Evolutionary conservation across 2,113 vertebrate genomes (phyloP), one percentile per base, ranked within the genome.

Genomic region (Antigone vipio): DNA sequence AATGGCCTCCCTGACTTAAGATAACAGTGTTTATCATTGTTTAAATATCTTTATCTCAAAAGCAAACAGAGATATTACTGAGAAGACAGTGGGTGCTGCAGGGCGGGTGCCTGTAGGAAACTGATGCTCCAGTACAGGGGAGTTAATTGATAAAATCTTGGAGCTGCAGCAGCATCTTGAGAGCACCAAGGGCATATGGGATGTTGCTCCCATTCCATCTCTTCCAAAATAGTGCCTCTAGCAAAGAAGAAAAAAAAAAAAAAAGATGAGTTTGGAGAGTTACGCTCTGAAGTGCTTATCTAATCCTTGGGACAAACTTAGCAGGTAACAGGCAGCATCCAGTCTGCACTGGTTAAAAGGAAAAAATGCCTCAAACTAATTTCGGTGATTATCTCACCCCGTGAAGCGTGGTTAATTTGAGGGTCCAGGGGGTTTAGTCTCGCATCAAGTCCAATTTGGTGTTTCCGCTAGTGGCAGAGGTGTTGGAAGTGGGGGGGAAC

Each of bases 401-500:
- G 11, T 93, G 88, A 90, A 85, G 85, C 2, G 0, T 76, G 78
- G 79, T 66, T 93, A 85, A 95, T 68, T 29, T 56, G 44, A 88
- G 35, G 68, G 42, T 90, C 56, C 35, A n/a, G 49, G 44, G 62
- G 42, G 26, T 50, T 88, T 72, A 30, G 58, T 53, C 62, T 82
- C 4, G 0, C 42, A 81, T 74, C 64, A n/a, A 44, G 44, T 89
- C 42, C 60, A 47, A n/a, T 81, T 50, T 67, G 69, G 50, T 10
- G 4, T 32, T 85, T 92, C 79, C 0, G 0, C 38, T 21, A 32
- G 15, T 0, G 0, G 50, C 47, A 53, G 74, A 52, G 53, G 64
- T 23, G 3, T 1, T 0, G 0, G 81, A 55, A 64, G 2, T 38
- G 38, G 34, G 45, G 59, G 52, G 82, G 26, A 0, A 0, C 79